Conservation (phyloP, 2,797 vertebrate genomes). For the Sparidentex hasta region DNA sequence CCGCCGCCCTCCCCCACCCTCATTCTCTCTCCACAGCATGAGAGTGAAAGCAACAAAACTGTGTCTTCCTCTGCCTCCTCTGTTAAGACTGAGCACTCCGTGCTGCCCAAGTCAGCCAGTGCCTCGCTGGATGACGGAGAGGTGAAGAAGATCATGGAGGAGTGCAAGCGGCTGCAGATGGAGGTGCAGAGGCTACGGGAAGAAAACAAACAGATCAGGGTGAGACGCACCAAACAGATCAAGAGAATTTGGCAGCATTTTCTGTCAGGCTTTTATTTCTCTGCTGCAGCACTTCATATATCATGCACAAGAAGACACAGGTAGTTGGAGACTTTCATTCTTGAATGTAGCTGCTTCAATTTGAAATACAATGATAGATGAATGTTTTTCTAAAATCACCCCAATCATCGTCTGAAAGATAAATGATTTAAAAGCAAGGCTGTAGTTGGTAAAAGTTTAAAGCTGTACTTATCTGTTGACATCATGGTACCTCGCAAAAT, state of each 20-base stretch:
- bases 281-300: not conserved
- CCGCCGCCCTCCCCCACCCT: slow-evolving; percentile 7
- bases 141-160: slow-evolving; percentile 95
- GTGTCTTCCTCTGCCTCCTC: slow-evolving; percentile 88
- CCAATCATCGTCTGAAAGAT: not conserved
- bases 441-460: not conserved
- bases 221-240: slow-evolving; percentile 66
- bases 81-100: slow-evolving; percentile 91
- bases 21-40: slow-evolving; percentile 88
- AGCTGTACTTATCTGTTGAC: not conserved
- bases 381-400: not conserved
- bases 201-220: slow-evolving; percentile 95
- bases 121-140: slow-evolving; percentile 92
- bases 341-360: not conserved
- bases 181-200: slow-evolving; percentile 95
- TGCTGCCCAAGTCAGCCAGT: slow-evolving; percentile 90
- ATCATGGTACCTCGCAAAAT: not conserved
- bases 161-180: slow-evolving; percentile 93
- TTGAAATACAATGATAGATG: not conserved
- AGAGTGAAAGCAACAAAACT: slow-evolving; percentile 92
- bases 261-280: slow-evolving; percentile 8
- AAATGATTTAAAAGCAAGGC: not conserved
- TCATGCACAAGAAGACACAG: not conserved
- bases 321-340: not conserved
- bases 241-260: not conserved